A percentile compares a stretch with the other conserved stretches of the same genome.
phyloP scores from a whole-genome alignment of 2,113 vertebrate genomes.

The Anguilla rostrata region DNA sequence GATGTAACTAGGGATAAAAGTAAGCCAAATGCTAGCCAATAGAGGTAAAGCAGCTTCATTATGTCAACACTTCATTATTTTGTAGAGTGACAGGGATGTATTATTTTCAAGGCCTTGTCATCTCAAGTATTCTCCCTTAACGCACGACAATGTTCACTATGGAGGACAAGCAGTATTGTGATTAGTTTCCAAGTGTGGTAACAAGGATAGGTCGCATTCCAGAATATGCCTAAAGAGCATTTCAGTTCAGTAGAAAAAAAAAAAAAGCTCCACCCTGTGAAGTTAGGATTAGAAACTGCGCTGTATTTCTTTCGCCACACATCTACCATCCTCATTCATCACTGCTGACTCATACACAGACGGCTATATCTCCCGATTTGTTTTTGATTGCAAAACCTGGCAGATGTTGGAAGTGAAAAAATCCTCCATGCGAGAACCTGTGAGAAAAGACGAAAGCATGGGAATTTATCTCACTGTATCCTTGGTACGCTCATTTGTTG shows the following conservation, averaged over 20 bases:
- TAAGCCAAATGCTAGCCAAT: not conserved
- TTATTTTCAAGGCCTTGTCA: not conserved
- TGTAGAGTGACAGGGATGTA: not conserved
- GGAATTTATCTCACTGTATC: not conserved
- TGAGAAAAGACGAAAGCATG: not conserved
- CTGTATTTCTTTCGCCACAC: not conserved
- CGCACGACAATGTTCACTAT: not conserved
- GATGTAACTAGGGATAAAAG: not conserved
- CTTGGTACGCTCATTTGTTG: not conserved
- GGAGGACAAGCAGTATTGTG: not conserved
- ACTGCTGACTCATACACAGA: not conserved
- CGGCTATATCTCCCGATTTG: not conserved
- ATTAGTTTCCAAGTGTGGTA: not conserved
- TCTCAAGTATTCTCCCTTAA: not conserved
- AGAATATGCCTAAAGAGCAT: not conserved
- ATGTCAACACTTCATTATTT: not conserved
- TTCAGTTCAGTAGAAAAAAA: not conserved
- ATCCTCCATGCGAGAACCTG: not conserved
- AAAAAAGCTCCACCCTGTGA: not conserved
- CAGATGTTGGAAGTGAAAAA: not conserved
- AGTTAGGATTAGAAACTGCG: not conserved
- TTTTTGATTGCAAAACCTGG: not conserved
- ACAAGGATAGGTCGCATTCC: not conserved
- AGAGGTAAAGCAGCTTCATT: not conserved
- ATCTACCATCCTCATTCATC: not conserved